Base-by-base conservation (phyloP, 2,113 vertebrate genomes). In the Dipodomys ordii region DNA sequence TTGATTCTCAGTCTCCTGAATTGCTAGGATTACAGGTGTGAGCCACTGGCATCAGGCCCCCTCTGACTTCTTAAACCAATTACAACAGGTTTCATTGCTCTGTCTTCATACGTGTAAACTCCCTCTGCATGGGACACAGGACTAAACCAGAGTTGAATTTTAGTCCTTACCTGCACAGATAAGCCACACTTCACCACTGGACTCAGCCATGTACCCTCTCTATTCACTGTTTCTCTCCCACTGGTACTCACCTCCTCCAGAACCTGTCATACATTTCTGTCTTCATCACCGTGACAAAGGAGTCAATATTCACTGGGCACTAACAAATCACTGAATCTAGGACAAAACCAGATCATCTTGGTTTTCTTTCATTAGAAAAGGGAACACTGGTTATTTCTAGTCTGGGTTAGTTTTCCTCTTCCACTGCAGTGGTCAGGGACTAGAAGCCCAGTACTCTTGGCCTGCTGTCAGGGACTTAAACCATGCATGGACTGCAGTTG, bases 401-500 rank as follows among this genome's bases (percentile, higher is more conserved):
- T 67, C 44, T 19, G 57, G 35, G 32, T 57, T 39, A 30, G 28
- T n/a, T 72, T 82, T 80, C 35, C 62, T 69, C 13, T 67, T 67
- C 44, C 71, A 65, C 53, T 25, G 28, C 85, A 80, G 76, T 81
- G 68, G 57, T 85, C 86, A 69, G 73, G 87, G 76, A 84, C 53
- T 67, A 46, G 20, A 46, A 84, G 49, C 28, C 57, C 76, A 83
- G 4, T 5, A 62, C n/a, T 32, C 49, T 72, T 2, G 39, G 69
- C 35, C 30, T 12, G 6, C 64, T 69, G 3, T 30, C 6, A 25
- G 3, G 18, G 46, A 65, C 62, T 80, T 69, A 46, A 46, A 49
- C 23, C 28, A 23, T 2, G 4, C 93, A 85, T 93, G 95, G 89
- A 91, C 95, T 82, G 35, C 49, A 94, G 32, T 15, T 91, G 93